Base-by-base conservation (phyloP, 2,888 invertebrate species). In the Caenorhabditis doughertyi region DNA sequence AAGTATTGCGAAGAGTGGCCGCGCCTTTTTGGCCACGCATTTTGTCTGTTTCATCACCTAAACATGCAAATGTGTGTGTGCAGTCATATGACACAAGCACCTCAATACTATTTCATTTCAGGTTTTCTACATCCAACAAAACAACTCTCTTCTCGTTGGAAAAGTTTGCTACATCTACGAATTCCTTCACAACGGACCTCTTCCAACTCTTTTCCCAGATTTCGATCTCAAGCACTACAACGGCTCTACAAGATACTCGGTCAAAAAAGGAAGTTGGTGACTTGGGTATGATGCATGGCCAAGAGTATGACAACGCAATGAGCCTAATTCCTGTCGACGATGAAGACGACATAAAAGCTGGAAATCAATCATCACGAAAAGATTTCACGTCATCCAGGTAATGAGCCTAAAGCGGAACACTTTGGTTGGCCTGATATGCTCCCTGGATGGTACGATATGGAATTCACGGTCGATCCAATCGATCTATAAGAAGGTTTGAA, bases 161-260 rank as follows among this genome's bases (percentile, higher is more conserved):
- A 73, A 74, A 35, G 85, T 85, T 1, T 81, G 80, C 58, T 86
- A 73, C 53, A 79, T 84, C 25, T 88, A 88, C 44, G 88, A 88
- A 39, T 88, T 83, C 70, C 62, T 86, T 25, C 29, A 53, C 13
- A 79, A 84, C 0, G 88, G 88, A 25, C 85, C 84, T 0, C n/a
- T 84, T 8, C 86, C 88, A 5, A 44, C 29, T 0, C 23, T 67
- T 0, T n/a, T 27, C 9, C 27, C 39, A 3, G 9, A 16, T 3
- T 11, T 4, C n/a, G 64, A 49, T 1, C 23, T 5, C 18, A 53
- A 29, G 18, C 21, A 25, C 18, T 32, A 23, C 32, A 42, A n/a
- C 32, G 11, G 42, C 9, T 11, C 11, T 13, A 39, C 21, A 7
- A 58, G 18, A 62, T 68, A 23, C 7, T n/a, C n/a, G 21, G 13